Base-by-base conservation (phyloP, 2,113 vertebrate genomes). In the Bolborhynchus lineola region DNA sequence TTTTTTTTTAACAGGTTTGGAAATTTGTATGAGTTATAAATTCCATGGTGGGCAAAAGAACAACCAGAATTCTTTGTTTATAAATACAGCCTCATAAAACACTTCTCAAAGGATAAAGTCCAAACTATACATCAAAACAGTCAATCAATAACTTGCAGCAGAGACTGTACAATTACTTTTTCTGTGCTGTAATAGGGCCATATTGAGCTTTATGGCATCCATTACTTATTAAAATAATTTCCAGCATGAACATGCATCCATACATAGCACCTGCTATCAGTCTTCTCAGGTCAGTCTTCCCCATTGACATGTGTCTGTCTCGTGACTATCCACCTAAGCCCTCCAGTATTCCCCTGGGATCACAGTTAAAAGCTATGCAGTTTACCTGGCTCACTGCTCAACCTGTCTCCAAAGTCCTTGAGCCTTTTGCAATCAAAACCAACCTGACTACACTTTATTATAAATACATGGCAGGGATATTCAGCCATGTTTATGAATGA, bases 171-270 rank as follows among this genome's bases (percentile, higher is more conserved):
- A 95, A 95, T 95, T 95, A 67, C 63, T 84, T 68, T 39, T 74
- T 39, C 29, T 52, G 70, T 83, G 24, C 42, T 94, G 25, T 37
- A 76, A 82, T 41, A 71, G 24, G 41, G 29, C 76, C 63, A 68
- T 24, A 70, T 49, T 95, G 49, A 47, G 44, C 55, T 86, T 96
- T 93, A 68, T 65, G 21, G 1, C 42, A 52, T 88, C 79, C 80
- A 86, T 93, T 81, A 96, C 95, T 97, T 97, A 95, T 96, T 95
- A 94, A 96, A 93, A 87, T 41, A 62, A 31, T 87, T 90, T 95
- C 70, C 91, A 90, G 29, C 79, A 93, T 74, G 46, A 93, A 76
- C 11, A n/a, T 96, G 65, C 69, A 95, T 92, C 86, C 85, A 70
- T 83, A 82, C 57, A 86, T 49, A 95, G 88, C n/a, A 64, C 81